Conservation (phyloP, 92 coral and sea anemone species). For the Zoanthus solanderi region DNA sequence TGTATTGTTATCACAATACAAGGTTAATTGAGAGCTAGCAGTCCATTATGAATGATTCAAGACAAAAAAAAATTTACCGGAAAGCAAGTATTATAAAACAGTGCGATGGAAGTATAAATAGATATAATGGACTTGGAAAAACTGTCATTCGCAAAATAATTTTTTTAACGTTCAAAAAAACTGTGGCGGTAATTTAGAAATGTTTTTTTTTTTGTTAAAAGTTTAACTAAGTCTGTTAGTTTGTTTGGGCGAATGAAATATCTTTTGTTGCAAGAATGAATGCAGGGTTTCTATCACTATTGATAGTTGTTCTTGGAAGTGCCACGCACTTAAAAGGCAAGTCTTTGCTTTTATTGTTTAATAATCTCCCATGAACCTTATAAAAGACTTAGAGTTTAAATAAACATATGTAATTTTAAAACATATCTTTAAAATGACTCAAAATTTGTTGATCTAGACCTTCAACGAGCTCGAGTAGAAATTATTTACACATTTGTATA, state of each 20-base stretch:
- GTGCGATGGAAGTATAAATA: neutral
- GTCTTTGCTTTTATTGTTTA: neutral
- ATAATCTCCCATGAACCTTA: neutral
- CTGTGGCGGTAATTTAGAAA: neutral
- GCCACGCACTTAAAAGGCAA: slow-evolving; percentile 9
- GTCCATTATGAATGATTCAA: slow-evolving; percentile 29
- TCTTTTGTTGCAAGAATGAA: neutral
- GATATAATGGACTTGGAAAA: neutral
- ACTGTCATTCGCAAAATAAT: neutral
- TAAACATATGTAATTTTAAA: neutral
- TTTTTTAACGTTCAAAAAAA: neutral
- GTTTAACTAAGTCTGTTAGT: neutral
- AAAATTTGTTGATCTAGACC: neutral
- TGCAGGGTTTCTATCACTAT: neutral
- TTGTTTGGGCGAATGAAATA: neutral
- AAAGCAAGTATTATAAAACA: neutral
- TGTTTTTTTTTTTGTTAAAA: neutral
- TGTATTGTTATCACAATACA: slow-evolving; percentile 28
- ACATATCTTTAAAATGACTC: neutral
- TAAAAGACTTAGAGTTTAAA: neutral
- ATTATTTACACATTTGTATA: neutral
- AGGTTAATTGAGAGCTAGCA: slow-evolving; percentile 1
- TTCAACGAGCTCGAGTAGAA: neutral
- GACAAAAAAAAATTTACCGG: neutral
- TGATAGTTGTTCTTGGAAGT: neutral